Conservation (phyloP, 35 echinoderm and acorn worm species). For the Apostichopus japonicus region DNA sequence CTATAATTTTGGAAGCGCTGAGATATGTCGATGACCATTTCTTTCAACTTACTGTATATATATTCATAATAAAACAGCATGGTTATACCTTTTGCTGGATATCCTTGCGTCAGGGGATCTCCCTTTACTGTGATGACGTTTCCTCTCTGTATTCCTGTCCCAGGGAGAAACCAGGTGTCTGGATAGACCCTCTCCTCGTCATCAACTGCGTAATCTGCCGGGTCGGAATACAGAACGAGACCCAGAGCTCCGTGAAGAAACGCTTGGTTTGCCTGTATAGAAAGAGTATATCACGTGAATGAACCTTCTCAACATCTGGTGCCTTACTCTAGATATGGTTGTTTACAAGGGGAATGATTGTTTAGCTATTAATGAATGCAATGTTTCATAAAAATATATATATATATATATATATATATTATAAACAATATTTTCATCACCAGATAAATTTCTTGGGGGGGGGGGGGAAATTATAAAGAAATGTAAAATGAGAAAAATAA, state of each 20-base stretch:
- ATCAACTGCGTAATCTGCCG: slow-evolving; percentile 85
- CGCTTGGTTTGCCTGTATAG: slow-evolving; percentile 76
- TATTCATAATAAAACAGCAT: neutral
- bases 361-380: too few relatives aligned
- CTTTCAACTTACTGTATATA: too few relatives aligned
- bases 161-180: slow-evolving; percentile 88
- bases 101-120: slow-evolving; percentile 88
- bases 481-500: too few relatives aligned
- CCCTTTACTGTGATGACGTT: slow-evolving; percentile 80
- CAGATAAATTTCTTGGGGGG: too few relatives aligned
- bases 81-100: slow-evolving; percentile 77
- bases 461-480: too few relatives aligned
- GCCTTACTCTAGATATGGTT: too few relatives aligned
- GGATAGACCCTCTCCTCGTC: slow-evolving; percentile 73
- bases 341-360: too few relatives aligned
- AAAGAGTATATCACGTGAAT: neutral
- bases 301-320: neutral
- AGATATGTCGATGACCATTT: too few relatives aligned
- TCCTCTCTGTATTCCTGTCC: slow-evolving; percentile 85
- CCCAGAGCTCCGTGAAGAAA: slow-evolving; percentile 75
- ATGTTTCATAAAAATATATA: too few relatives aligned
- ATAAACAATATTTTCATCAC: too few relatives aligned
- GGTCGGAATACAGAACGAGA: slow-evolving; percentile 92
- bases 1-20: too few relatives aligned
- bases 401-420: too few relatives aligned